Evolutionary conservation across 2,888 invertebrate species (phyloP).

Genomic region (Dasypogon diadema): DNA sequence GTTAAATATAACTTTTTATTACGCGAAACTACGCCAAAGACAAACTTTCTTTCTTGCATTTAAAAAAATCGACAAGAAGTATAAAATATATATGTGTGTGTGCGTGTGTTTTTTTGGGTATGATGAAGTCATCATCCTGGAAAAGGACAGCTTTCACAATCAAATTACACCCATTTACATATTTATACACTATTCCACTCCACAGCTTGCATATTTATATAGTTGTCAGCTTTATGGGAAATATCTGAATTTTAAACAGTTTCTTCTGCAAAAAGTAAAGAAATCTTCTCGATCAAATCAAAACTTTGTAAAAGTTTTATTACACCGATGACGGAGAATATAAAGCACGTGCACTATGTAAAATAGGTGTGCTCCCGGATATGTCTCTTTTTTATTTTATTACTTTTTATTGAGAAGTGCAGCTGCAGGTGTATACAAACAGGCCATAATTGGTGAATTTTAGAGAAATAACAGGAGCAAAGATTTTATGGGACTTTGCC

Average conservation of each 20-base stretch:
- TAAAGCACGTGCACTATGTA: background rate
- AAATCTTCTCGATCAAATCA: background rate
- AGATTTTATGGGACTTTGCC: background rate
- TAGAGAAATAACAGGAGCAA: background rate
- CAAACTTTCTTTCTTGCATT: background rate
- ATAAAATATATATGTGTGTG: too few relatives aligned
- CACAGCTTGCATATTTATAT: background rate
- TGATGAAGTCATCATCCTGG: background rate
- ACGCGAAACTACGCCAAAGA: background rate
- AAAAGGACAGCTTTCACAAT: background rate
- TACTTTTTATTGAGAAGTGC: background rate
- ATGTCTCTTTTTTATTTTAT: background rate
- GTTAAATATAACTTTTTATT: background rate
- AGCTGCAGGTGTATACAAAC: background rate
- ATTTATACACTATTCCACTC: background rate
- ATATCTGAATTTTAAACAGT: background rate
- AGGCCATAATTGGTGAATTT: background rate
- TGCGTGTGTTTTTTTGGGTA: background rate
- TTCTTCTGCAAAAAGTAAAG: background rate
- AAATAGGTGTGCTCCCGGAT: background rate
- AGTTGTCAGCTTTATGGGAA: background rate
- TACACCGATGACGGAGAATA: background rate
- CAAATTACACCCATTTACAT: background rate
- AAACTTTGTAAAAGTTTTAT: background rate
- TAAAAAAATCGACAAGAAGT: background rate